These are phyloP conservation scores for Stenichneumon culpator DNA, from an alignment of 2,888 invertebrate genomes.

Conservation along the genomic window DNA sequence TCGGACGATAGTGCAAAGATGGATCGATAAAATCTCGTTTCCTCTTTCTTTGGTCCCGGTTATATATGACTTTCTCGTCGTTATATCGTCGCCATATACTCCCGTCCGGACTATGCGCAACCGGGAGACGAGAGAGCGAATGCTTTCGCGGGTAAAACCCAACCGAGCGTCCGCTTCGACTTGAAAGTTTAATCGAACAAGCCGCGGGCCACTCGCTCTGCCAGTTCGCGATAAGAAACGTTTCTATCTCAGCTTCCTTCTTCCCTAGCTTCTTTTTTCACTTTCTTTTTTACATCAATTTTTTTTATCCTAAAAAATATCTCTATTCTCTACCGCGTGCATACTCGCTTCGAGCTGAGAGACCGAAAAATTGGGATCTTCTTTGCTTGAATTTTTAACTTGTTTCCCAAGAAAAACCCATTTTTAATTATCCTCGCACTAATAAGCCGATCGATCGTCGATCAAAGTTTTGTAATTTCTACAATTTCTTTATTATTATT, in stretches of 20 bases:
- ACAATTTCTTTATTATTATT: not conserved
- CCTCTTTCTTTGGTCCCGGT: slow-evolving; percentile 10
- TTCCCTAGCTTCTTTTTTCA: slow-evolving; percentile 2
- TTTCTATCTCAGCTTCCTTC: slow-evolving; percentile 29
- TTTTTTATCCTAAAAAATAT: slow-evolving; percentile 12
- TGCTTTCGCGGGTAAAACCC: slow-evolving; percentile 17
- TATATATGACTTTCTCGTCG: slow-evolving; percentile 19
- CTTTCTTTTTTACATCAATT: slow-evolving; percentile 8
- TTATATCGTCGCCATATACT: slow-evolving; percentile 35
- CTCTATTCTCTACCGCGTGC: not conserved
- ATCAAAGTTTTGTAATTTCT: not conserved
- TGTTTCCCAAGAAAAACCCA: not conserved
- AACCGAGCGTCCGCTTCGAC: slow-evolving; percentile 14
- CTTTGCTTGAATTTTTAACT: not conserved
- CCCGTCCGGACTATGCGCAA: slow-evolving; percentile 25
- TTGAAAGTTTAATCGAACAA: slow-evolving; percentile 60
- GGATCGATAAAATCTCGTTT: slow-evolving; percentile 43
- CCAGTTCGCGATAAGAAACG: slow-evolving; percentile 52
- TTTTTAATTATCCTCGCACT: not conserved
- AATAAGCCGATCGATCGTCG: not conserved
- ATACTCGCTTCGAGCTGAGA: not conserved
- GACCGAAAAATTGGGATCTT: not conserved
- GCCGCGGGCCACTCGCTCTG: slow-evolving; percentile 51
- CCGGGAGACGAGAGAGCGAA: slow-evolving; percentile 11
- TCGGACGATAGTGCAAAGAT: slow-evolving; percentile 5